These are phyloP conservation scores for Neoniphon sammara DNA, from an alignment of 2,797 vertebrate species.

Conservation along the genomic window DNA sequence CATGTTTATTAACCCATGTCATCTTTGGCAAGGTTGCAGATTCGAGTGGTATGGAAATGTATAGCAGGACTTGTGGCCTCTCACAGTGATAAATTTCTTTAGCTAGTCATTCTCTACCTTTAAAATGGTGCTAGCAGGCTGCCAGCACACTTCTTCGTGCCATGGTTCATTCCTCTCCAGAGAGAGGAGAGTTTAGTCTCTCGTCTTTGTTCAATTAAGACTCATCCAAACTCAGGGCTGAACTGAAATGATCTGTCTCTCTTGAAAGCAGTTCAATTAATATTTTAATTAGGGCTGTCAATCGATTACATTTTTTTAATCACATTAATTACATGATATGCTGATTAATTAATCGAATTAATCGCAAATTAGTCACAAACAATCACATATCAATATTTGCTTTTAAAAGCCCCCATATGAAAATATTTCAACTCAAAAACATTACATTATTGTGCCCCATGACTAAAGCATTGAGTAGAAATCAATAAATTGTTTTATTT, in stretches of 20 bases:
- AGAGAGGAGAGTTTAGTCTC: conserved; percentile 84
- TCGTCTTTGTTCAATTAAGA: conserved; percentile 85
- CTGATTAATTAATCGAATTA: no score
- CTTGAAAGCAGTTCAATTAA: conserved; percentile 71
- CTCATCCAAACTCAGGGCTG: conserved; percentile 54
- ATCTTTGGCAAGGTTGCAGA: neutral
- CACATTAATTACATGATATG: no score
- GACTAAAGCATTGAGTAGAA: no score
- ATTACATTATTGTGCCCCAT: no score
- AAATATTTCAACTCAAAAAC: no score
- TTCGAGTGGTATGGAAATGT: conserved; percentile 37
- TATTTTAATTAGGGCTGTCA: no score
- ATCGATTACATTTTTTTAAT: no score
- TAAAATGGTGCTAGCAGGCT: conserved; percentile 79
- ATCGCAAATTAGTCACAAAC: no score
- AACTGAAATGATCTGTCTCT: conserved; percentile 54
- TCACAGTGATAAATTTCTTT: conserved; percentile 4
- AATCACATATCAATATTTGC: no score
- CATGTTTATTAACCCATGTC: conserved; percentile 44
- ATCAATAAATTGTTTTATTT: no score
- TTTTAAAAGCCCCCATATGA: no score
- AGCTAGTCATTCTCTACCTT: conserved; percentile 34
- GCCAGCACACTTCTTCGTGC: conserved; percentile 84
- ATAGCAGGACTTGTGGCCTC: conserved; percentile 33
- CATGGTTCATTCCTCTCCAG: conserved; percentile 82